A percentile compares a stretch with the other conserved stretches of the same genome.
Conservation (phyloP, 2,888 invertebrate species). For the Brenthis hecate region DNA sequence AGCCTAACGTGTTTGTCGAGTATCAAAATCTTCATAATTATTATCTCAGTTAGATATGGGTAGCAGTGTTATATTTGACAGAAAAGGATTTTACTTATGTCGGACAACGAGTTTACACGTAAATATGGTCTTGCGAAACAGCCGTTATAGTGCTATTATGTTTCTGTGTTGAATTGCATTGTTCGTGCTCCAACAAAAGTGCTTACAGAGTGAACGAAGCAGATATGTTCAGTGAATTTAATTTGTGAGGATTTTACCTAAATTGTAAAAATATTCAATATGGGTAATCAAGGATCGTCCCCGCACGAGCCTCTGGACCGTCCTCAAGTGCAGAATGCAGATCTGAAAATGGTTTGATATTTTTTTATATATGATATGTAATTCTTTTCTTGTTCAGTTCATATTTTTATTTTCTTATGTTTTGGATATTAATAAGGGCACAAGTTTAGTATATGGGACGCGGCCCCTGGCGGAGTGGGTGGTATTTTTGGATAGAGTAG, state of each 20-base stretch:
- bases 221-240: conserved; percentile 46
- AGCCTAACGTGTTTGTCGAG: conserved; percentile 73
- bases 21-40: conserved; percentile 71
- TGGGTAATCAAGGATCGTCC: conserved; percentile 93
- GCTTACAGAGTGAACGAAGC: conserved; percentile 43
- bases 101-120: conserved; percentile 58
- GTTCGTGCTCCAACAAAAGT: conserved; percentile 35
- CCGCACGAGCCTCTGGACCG: conserved; percentile 91
- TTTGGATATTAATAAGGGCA: neutral
- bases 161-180: conserved; percentile 43
- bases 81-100: conserved; percentile 58
- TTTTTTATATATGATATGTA: conserved; percentile 13
- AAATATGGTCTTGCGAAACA: conserved; percentile 54
- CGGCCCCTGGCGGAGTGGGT: too few species aligned
- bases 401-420: neutral
- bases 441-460: too few species aligned
- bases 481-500: too few species aligned
- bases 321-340: conserved; percentile 77
- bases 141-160: conserved; percentile 47
- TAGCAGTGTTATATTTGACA: conserved; percentile 59
- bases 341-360: conserved; percentile 74
- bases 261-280: conserved; percentile 52
- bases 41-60: conserved; percentile 71
- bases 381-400: neutral
- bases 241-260: conserved; percentile 34